Evolutionary conservation across 2,113 vertebrate species (phyloP).

Genomic region (Cisticola juncidis): DNA sequence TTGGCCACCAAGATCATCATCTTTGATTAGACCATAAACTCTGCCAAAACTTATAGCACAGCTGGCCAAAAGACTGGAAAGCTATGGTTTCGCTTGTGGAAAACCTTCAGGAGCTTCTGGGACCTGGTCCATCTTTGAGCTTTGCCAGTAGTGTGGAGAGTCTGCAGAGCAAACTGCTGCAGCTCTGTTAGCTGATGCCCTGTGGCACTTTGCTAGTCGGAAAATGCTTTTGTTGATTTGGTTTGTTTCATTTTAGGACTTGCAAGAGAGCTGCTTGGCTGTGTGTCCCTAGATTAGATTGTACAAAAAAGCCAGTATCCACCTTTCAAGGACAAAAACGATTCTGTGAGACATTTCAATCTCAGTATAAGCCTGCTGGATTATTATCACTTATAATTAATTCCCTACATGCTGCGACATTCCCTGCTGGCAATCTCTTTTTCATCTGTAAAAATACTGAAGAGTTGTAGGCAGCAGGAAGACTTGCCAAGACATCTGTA

Average conservation of each 20-base stretch:
- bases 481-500: conserved; percentile 26
- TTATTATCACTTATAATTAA: conserved; percentile 42
- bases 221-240: neutral
- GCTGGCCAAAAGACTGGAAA: neutral
- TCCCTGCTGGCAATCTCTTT: conserved; percentile 8
- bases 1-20: neutral
- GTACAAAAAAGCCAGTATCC: neutral
- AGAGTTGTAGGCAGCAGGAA: neutral
- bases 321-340: neutral
- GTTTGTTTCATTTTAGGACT: neutral
- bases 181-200: neutral
- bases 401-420: neutral
- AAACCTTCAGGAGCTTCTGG: neutral
- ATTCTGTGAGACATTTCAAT: conserved; percentile 3
- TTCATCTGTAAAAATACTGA: conserved; percentile 23
- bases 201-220: neutral
- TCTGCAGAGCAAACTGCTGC: neutral
- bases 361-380: neutral
- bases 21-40: neutral
- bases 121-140: neutral
- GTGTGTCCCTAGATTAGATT: neutral
- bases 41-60: neutral
- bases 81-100: neutral
- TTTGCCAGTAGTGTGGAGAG: neutral
- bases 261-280: neutral